Evolutionary conservation across 2,888 invertebrate species (phyloP).

Genomic region (Orchestes rusci): DNA sequence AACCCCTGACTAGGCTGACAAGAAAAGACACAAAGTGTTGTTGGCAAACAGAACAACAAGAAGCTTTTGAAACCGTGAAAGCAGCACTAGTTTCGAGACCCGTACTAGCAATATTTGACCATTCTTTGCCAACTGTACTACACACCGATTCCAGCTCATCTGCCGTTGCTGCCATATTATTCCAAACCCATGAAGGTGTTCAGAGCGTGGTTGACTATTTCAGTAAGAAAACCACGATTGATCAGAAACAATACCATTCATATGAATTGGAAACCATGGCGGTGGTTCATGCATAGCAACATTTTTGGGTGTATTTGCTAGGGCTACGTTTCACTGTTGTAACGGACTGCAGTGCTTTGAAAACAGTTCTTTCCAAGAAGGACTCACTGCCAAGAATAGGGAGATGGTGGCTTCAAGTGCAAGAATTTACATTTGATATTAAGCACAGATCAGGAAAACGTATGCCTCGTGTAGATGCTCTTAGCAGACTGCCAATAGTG

Average conservation of each 20-base stretch:
- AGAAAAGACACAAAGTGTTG: too few species aligned
- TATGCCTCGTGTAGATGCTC: too few species aligned
- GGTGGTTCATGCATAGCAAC: constrained; percentile 1
- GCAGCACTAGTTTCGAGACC: too few species aligned
- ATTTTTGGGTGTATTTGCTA: constrained; percentile 2
- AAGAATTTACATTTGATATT: too few species aligned
- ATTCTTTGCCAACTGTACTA: background rate
- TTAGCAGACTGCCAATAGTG: too few species aligned
- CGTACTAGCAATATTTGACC: background rate
- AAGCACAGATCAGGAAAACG: too few species aligned
- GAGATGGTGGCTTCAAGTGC: too few species aligned
- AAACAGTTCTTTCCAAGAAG: background rate
- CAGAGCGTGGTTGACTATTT: constrained; percentile 3
- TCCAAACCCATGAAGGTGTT: background rate
- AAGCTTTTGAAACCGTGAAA: too few species aligned
- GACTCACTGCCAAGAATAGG: background rate
- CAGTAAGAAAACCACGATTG: constrained; percentile 1
- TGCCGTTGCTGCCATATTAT: constrained; percentile 2
- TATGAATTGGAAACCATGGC: too few species aligned
- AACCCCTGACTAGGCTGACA: too few species aligned
- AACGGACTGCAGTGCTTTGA: constrained; percentile 1
- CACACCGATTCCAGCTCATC: constrained; percentile 2
- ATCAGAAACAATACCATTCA: constrained; percentile 1
- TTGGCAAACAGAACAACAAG: too few species aligned
- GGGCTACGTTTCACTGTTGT: constrained; percentile 2